Evolutionary conservation across 2,888 invertebrate species (phyloP), one percentile per base, ranked within the genome.

Genomic region (Drosophila koepferae): DNA sequence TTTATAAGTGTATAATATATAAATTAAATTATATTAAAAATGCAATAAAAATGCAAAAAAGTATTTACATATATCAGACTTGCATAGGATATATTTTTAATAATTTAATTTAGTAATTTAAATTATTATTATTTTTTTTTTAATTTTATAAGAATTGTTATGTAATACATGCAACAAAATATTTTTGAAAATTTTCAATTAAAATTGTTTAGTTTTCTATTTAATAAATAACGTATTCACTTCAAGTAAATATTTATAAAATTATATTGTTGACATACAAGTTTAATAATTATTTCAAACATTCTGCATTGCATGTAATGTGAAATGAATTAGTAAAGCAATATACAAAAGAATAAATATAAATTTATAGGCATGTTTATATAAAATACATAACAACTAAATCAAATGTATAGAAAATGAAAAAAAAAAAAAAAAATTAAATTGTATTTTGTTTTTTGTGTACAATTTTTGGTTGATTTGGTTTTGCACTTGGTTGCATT

Each of bases 401-500:
- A 46, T 40, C 20, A 41, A 59, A 18, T 20, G 18, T 31, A n/a
- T 14, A 28, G 12, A 51, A 60, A 20, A 56, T 7, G 4, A 51
- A 44, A 18, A 46, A 43, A 56, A 82, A 76, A 3, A 51, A 44
- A 18, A 46, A 43, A 56, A 82, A 76, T 73, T 51, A 81, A 87
- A 85, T 31, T 72, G 75, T 75, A 84, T 89, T 78, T 81, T 86
- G n/a, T 89, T 78, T 81, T 86, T 86, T 81, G 78, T 66, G 73
- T 64, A 59, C 54, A 78, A 70, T 65, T 77, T 86, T 82, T 76
- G 78, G 83, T 77, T 83, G 81, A 79, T 89, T 81, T 89, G 79
- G 87, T 80, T 77, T 86, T 82, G 69, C 89, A 81, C 87, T 85
- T 86, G 76, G 76, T 62, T 71, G 69, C 73, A 68, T 63, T 59